Evolutionary conservation across 2,113 vertebrate genomes (phyloP).

Genomic region (Phocoena sinus): DNA sequence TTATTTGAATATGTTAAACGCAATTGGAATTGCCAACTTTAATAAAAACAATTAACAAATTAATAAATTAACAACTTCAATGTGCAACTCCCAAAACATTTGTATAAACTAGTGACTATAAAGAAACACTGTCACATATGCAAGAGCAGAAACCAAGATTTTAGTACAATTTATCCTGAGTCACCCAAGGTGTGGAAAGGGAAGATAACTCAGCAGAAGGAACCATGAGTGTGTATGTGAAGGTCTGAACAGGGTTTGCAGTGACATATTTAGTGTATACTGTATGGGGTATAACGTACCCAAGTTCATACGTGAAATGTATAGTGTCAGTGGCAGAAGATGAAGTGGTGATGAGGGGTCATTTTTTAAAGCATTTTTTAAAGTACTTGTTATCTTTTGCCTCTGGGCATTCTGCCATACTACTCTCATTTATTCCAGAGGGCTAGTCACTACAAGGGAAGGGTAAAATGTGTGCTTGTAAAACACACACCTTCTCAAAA

Average conservation of each 20-base stretch:
- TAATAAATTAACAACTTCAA: neutral
- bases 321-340: neutral
- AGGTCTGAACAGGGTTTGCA: neutral
- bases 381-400: neutral
- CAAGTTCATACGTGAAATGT: neutral
- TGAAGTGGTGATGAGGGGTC: neutral
- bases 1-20: neutral
- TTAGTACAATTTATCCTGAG: neutral
- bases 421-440: neutral
- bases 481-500: neutral
- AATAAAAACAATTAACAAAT: neutral
- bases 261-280: neutral
- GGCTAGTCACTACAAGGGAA: neutral
- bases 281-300: neutral
- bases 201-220: too few relatives aligned
- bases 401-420: neutral
- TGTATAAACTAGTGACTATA: neutral
- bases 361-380: neutral
- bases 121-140: neutral
- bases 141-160: neutral
- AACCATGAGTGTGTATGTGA: fast-evolving
- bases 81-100: neutral
- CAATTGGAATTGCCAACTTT: neutral
- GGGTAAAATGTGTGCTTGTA: neutral
- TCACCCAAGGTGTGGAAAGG: neutral